Conservation (phyloP, 2,888 invertebrate species). For the Drosophila crucigera region DNA sequence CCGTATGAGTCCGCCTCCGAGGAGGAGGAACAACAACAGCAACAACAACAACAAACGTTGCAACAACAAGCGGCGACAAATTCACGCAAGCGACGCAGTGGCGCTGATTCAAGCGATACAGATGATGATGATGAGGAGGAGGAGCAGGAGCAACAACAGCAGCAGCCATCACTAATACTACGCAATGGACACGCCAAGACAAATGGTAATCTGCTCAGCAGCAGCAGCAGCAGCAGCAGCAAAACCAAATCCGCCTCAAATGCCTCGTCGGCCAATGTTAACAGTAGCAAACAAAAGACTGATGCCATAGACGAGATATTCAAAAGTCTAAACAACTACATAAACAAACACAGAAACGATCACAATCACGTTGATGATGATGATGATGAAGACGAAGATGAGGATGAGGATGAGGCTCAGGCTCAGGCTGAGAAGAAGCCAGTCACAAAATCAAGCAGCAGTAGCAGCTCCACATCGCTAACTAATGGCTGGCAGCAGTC, state of each 20-base stretch:
- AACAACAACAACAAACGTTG: constrained; percentile 14
- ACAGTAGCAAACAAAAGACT: constrained; percentile 74
- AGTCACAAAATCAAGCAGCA: constrained; percentile 25
- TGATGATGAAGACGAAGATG: constrained; percentile 4
- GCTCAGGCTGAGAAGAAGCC: constrained; percentile 10
- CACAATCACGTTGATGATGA: constrained; percentile 36
- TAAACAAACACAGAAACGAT: constrained; percentile 45
- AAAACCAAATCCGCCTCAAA: constrained; percentile 58
- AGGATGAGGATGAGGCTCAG: not conserved
- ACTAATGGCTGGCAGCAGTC: constrained; percentile 65
- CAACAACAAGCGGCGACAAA: constrained; percentile 35
- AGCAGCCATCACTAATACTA: constrained; percentile 10
- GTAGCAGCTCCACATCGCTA: constrained; percentile 3
- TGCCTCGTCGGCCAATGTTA: constrained; percentile 57
- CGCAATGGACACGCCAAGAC: constrained; percentile 63
- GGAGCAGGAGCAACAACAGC: constrained; percentile 19
- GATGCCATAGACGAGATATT: constrained; percentile 83
- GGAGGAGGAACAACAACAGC: constrained; percentile 65
- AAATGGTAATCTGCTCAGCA: constrained; percentile 42
- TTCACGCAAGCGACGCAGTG: constrained; percentile 73
- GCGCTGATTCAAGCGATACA: constrained; percentile 60
- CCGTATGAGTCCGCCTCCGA: constrained; percentile 88
- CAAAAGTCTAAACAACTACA: constrained; percentile 63
- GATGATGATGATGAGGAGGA: constrained; percentile 44
- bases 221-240: constrained; percentile 15